phyloP scores from a whole-genome alignment of 1,140 invertebrate genomes.

The Orius laevigatus region DNA sequence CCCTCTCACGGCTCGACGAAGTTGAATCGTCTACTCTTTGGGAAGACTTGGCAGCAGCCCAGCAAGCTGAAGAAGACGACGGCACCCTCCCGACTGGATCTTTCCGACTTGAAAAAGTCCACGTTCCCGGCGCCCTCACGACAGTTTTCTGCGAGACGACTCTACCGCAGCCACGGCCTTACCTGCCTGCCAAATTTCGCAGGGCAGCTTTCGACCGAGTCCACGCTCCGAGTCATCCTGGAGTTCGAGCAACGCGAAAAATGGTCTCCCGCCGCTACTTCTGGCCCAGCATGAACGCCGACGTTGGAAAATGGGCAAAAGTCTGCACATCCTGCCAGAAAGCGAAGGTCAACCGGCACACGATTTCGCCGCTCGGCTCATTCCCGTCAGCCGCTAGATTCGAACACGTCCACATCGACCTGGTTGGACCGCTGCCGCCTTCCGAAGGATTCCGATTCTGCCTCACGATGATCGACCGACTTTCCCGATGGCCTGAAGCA shows the following conservation, averaged over 20 bases:
- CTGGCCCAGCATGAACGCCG: neutral
- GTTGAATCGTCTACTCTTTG: neutral
- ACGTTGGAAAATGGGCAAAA: neutral
- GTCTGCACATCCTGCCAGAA: neutral
- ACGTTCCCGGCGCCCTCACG: neutral
- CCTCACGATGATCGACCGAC: constrained; percentile 29
- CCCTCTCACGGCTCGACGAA: constrained; percentile 9
- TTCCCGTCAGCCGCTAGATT: constrained; percentile 19
- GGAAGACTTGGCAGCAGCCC: neutral
- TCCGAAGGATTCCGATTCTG: constrained; percentile 19
- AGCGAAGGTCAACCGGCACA: neutral
- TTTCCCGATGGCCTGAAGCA: constrained; percentile 31
- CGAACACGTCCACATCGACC: constrained; percentile 31
- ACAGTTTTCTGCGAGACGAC: neutral
- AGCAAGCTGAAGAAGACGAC: neutral
- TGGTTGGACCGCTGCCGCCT: constrained; percentile 27
- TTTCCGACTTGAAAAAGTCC: neutral
- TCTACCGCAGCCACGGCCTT: neutral
- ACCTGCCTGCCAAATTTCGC: neutral
- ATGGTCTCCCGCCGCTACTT: neutral
- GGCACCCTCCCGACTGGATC: neutral
- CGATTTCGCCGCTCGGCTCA: neutral
- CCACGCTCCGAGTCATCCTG: neutral
- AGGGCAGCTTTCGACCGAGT: neutral
- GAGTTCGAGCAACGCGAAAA: neutral